Percentiles rank a stretch among this genome's conserved stretches.
These are phyloP conservation scores for Hylaeus anthracinus DNA, from an alignment of 1,140 invertebrate genomes.

Conservation along the genomic window DNA sequence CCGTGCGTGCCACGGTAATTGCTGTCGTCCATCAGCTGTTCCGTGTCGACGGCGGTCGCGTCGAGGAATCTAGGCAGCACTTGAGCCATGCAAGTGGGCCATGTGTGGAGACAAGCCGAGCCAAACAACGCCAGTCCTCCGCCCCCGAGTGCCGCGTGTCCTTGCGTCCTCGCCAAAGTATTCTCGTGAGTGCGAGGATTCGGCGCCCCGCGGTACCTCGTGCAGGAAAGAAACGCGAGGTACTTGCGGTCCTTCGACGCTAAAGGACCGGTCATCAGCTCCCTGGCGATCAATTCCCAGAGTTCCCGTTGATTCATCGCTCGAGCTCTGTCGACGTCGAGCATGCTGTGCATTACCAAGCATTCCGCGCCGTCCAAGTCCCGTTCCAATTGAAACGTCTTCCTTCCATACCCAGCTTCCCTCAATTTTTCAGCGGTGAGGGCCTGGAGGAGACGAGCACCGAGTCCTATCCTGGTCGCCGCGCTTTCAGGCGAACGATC, in stretches of 20 bases:
- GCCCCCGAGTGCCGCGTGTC: constrained; percentile 92
- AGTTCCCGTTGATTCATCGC: constrained; percentile 89
- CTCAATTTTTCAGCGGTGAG: constrained; percentile 94
- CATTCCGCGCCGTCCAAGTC: constrained; percentile 84
- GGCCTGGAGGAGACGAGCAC: constrained; percentile 90
- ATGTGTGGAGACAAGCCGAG: constrained; percentile 94
- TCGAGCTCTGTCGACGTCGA: constrained; percentile 87
- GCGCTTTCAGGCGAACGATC: constrained; percentile 88
- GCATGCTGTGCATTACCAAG: constrained; percentile 86
- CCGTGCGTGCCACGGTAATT: constrained; percentile 92
- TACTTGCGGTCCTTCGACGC: constrained; percentile 89
- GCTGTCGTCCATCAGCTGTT: constrained; percentile 92
- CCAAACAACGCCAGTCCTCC: constrained; percentile 95
- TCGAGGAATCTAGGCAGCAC: constrained; percentile 82
- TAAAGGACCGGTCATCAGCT: constrained; percentile 86
- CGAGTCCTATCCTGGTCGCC: constrained; percentile 88
- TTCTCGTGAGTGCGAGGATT: constrained; percentile 85
- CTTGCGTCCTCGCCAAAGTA: constrained; percentile 88
- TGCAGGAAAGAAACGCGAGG: constrained; percentile 94
- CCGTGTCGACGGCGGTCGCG: constrained; percentile 84
- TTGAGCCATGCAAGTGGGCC: constrained; percentile 89
- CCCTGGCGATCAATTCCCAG: constrained; percentile 92
- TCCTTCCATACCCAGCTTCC: constrained; percentile 88
- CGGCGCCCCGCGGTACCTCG: constrained; percentile 87
- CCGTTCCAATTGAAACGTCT: constrained; percentile 90